Conservation (phyloP, 2,888 invertebrate species). For the Pseudococcus jackbeardsleyi region DNA sequence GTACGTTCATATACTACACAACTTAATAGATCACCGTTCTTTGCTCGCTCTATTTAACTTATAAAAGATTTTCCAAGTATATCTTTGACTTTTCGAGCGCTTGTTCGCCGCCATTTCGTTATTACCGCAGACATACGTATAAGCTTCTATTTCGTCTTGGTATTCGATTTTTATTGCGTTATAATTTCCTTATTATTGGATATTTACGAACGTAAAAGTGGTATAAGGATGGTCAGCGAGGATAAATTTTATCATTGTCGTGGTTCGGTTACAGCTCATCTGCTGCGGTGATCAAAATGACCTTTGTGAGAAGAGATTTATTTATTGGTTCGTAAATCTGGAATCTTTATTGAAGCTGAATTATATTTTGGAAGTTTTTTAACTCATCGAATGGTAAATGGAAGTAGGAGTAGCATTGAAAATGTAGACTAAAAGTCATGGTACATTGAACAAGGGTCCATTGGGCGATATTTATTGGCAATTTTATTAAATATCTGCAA, state of each 20-base stretch:
- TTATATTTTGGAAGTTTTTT: neutral
- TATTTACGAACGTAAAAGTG: neutral
- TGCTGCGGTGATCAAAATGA: neutral
- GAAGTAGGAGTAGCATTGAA: no score
- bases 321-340: no score
- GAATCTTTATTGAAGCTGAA: no score
- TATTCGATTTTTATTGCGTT: neutral
- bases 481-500: no score
- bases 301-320: no score
- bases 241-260: neutral
- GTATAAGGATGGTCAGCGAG: neutral
- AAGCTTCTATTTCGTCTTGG: neutral
- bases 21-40: slow-evolving; percentile 65
- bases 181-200: neutral
- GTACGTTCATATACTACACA: neutral
- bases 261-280: neutral
- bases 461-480: neutral
- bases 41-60: slow-evolving; percentile 63
- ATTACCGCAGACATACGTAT: neutral
- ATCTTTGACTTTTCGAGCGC: slow-evolving; percentile 31
- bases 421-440: neutral
- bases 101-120: neutral
- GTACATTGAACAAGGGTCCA: neutral
- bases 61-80: neutral
- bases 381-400: no score